These are phyloP conservation scores for Itoplectis maculator DNA, from an alignment of 2,888 invertebrate species.

Conservation along the genomic window DNA sequence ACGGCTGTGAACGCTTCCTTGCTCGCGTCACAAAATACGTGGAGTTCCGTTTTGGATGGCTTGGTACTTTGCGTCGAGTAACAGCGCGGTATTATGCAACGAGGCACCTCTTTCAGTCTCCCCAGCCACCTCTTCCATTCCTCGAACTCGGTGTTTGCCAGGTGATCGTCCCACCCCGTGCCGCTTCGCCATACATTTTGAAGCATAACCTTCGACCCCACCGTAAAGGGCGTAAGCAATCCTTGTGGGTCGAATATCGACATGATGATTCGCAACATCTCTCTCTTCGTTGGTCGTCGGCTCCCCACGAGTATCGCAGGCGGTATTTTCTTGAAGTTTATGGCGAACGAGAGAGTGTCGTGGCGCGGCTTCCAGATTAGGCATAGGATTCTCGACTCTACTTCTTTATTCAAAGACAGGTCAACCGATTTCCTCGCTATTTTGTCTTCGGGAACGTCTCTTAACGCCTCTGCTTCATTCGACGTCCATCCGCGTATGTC, in stretches of 20 bases:
- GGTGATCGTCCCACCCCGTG: constrained; percentile 58
- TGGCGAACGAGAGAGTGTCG: constrained; percentile 1
- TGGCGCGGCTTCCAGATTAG: not conserved
- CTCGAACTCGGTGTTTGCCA: constrained; percentile 45
- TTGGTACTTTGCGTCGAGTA: constrained; percentile 25
- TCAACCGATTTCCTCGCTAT: not conserved
- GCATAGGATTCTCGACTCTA: not conserved
- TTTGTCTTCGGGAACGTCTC: constrained; percentile 5
- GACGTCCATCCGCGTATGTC: constrained; percentile 69
- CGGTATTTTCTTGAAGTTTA: not conserved
- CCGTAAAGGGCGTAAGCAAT: constrained; percentile 67
- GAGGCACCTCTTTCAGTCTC: constrained; percentile 49
- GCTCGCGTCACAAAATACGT: constrained; percentile 75
- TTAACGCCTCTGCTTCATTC: constrained; percentile 49
- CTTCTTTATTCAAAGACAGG: not conserved
- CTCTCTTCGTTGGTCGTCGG: constrained; percentile 68
- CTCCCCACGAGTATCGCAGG: constrained; percentile 42
- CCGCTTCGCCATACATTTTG: constrained; percentile 65
- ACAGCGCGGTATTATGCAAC: constrained; percentile 58
- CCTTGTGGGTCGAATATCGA: constrained; percentile 76
- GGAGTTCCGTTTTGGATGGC: constrained; percentile 59
- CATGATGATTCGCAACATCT: constrained; percentile 67
- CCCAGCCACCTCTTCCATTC: constrained; percentile 67
- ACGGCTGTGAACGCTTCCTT: constrained; percentile 68
- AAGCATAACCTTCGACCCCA: constrained; percentile 68